phyloP scores from a whole-genome alignment of 2,888 invertebrate species.

The Mystacides longicornis region DNA sequence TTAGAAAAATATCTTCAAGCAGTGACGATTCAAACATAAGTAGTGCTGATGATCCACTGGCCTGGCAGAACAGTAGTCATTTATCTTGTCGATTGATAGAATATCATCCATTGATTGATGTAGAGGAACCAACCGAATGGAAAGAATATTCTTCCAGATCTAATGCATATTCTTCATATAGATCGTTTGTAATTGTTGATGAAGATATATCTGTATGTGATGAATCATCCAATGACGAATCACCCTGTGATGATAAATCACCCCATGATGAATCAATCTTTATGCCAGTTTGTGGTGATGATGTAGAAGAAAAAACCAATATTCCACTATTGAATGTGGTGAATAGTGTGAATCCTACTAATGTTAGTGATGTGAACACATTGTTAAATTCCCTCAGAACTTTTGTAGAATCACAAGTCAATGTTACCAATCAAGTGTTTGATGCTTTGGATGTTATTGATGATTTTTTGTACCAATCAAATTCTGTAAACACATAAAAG shows the following conservation, averaged over 20 bases:
- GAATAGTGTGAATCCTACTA: neutral
- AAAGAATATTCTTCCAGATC: neutral
- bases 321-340: neutral
- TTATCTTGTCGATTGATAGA: constrained; percentile 1
- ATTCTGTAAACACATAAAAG: too few relatives aligned
- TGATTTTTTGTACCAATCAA: neutral
- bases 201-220: constrained; percentile 3
- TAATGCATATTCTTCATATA: constrained; percentile 1
- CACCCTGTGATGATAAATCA: neutral
- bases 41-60: neutral
- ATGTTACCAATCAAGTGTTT: neutral
- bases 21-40: neutral
- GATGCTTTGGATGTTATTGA: constrained; percentile 3
- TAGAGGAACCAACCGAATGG: constrained; percentile 4
- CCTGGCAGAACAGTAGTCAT: constrained; percentile 4
- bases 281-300: neutral
- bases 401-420: constrained; percentile 4
- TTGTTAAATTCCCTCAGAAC: neutral
- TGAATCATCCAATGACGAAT: neutral
- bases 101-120: neutral
- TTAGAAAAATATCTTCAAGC: neutral
- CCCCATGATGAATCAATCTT: too few relatives aligned
- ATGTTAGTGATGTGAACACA: neutral
- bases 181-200: neutral
- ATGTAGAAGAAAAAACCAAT: neutral